phyloP scores from a whole-genome alignment of 2,888 invertebrate genomes.

The Dysmachus trigonus region DNA sequence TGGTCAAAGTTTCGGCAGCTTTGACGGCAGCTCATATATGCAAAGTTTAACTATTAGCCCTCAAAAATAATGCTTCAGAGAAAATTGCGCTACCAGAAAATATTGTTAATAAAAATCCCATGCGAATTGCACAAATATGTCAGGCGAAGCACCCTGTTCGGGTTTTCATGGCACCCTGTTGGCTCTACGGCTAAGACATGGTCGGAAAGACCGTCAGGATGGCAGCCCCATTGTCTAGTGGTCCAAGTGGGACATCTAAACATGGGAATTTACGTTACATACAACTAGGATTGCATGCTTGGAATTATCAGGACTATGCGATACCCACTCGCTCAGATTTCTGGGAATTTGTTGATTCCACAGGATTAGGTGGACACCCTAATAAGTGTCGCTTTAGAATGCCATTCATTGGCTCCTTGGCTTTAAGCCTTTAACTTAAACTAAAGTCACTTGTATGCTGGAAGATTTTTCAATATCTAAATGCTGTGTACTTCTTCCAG shows the following conservation, averaged over 20 bases:
- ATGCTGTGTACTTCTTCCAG: background rate
- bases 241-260: background rate
- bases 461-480: background rate
- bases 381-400: background rate
- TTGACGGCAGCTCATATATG: background rate
- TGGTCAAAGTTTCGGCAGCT: background rate
- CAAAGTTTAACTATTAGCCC: background rate
- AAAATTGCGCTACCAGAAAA: background rate
- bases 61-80: background rate
- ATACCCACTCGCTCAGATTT: background rate
- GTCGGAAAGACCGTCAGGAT: background rate
- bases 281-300: background rate
- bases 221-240: background rate
- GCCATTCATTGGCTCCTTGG: background rate
- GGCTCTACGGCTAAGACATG: background rate
- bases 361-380: background rate
- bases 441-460: background rate
- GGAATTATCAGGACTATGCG: background rate
- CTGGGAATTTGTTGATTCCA: background rate
- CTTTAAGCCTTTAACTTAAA: background rate
- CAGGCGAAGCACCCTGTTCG: constrained; percentile 34
- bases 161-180: constrained; percentile 44
- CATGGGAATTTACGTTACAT: constrained; percentile 3
- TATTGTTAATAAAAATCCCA: background rate
- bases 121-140: background rate